Evolutionary conservation across 2,888 invertebrate genomes (phyloP), one percentile per base, ranked within the genome.

Genomic region (Seira musarum): DNA sequence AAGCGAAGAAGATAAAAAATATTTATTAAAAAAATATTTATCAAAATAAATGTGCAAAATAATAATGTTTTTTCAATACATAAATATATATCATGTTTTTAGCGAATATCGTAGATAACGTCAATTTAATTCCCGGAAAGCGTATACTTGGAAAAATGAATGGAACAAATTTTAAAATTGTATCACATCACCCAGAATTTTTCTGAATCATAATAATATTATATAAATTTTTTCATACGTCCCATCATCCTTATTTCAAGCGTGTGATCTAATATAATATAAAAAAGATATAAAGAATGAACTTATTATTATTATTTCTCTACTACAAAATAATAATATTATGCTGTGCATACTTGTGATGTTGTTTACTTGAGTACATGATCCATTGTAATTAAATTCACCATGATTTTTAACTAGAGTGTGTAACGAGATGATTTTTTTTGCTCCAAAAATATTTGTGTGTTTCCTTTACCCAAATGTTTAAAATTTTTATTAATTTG

Each of bases 331-430:
- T n/a, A 17, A 53, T 53, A 53, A 53, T 8, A n/a, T 13, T 40
- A 8, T 13, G 3, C 15, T 53, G 53, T 17, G 53, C 53, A 53
- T 53, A 53, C 17, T 53, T 53, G 53, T 53, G 53, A 53, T 53
- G 53, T 53, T 53, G 53, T 53, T 53, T 53, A 53, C 53, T n/a
- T 53, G 53, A 53, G 53, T 53, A 53, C 53, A 53, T 53, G 53
- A 53, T 53, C 6, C 3, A 53, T 53, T 53, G 53, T 53, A 53
- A 53, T 53, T n/a, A n/a, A n/a, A n/a, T n/a, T n/a, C n/a, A n/a
- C n/a, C n/a, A n/a, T n/a, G n/a, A n/a, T n/a, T n/a, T n/a, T n/a
- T n/a, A n/a, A n/a, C n/a, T 30, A 30, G 30, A 30, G n/a, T 30
- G 30, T 30, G 30, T n/a, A 30, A 8, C 8, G 30, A 30, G 30